Conservation (phyloP, 1,140 invertebrate genomes). For the Cataglyphis hispanica region DNA sequence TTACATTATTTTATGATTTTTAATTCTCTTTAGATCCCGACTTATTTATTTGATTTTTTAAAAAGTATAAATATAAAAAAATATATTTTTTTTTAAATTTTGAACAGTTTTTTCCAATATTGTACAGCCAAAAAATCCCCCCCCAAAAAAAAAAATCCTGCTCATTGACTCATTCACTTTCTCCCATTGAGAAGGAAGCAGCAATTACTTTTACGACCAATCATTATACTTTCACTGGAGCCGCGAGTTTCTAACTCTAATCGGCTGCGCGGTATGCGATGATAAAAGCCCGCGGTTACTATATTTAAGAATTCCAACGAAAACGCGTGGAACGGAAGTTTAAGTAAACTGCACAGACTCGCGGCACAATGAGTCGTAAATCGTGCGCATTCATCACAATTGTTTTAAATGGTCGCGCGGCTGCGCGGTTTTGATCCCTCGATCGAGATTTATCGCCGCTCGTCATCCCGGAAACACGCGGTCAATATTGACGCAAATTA, state of each 20-base stretch:
- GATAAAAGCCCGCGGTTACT: background rate
- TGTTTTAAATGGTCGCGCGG: background rate
- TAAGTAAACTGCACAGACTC: conserved; percentile 13
- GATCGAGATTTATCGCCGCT: conserved; percentile 39
- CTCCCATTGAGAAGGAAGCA: background rate
- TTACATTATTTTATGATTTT: too few species aligned
- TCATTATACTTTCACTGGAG: conserved; percentile 1
- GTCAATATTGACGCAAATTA: conserved; percentile 63
- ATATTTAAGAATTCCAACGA: conserved; percentile 34
- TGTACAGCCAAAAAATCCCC: too few species aligned
- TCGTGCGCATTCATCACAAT: background rate
- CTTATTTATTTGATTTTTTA: too few species aligned
- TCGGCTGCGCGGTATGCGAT: background rate
- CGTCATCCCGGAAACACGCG: conserved; percentile 48
- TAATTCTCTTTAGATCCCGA: too few species aligned
- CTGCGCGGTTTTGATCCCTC: conserved; percentile 22
- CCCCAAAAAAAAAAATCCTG: background rate
- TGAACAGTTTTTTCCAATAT: too few species aligned
- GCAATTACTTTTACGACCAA: conserved; percentile 21
- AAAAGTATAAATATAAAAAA: too few species aligned
- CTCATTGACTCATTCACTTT: background rate
- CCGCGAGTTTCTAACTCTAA: conserved; percentile 19
- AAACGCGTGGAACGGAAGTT: conserved; percentile 38
- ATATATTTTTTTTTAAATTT: too few species aligned
- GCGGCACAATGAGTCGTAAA: background rate